A percentile compares a stretch with the other conserved stretches of the same genome.
Evolutionary conservation across 2,797 vertebrate species (phyloP).

Genomic region (Sebastes trivittatus): DNA sequence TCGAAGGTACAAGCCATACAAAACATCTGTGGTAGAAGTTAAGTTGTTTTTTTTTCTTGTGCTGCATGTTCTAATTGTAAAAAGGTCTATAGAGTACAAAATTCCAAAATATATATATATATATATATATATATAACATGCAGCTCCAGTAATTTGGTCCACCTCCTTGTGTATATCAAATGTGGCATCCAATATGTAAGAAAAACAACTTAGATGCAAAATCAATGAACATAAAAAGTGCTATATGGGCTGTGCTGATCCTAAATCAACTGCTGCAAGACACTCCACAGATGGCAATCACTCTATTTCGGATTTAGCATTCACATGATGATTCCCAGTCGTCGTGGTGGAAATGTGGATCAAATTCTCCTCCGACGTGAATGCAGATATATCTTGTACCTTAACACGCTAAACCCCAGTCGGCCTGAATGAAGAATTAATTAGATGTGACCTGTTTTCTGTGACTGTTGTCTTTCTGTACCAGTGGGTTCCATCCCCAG

Average conservation of each 20-base stretch:
- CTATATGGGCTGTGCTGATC: neutral
- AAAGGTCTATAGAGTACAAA: too few relatives aligned
- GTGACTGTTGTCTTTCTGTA: neutral
- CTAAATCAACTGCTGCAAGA: neutral
- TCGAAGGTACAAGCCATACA: neutral
- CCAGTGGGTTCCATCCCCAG: neutral
- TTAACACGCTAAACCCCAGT: neutral
- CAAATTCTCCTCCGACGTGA: too few relatives aligned
- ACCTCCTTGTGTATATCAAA: neutral
- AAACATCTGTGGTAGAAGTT: neutral
- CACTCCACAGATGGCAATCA: neutral
- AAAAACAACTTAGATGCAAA: neutral
- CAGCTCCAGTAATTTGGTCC: neutral
- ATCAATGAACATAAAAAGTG: neutral
- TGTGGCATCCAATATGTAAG: too few relatives aligned
- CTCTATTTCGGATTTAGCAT: neutral
- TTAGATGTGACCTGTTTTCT: neutral
- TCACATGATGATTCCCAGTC: too few relatives aligned
- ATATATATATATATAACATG: neutral
- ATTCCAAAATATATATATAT: too few relatives aligned
- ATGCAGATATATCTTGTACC: neutral
- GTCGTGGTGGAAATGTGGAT: too few relatives aligned
- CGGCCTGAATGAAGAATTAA: neutral
- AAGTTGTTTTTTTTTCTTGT: too few relatives aligned
- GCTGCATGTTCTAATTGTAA: too few relatives aligned